Evolutionary conservation across 2,113 vertebrate species (phyloP).

Genomic region (Malaclemys terrapin): DNA sequence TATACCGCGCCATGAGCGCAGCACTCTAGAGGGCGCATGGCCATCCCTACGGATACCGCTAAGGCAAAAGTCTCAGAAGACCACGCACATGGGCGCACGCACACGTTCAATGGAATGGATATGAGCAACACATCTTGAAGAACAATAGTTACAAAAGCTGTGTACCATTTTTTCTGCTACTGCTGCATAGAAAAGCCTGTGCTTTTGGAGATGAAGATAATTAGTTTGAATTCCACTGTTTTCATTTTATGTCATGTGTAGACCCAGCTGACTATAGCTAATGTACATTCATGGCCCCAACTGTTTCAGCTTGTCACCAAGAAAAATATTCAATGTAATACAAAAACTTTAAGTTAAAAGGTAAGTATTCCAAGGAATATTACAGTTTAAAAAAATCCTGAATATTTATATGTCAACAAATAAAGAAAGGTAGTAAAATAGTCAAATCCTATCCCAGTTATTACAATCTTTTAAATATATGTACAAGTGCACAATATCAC

Average conservation of each 20-base stretch:
- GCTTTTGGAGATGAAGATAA: neutral
- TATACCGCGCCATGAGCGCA: too few species aligned
- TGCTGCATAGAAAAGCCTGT: neutral
- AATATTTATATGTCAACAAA: neutral
- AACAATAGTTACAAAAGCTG: too few species aligned
- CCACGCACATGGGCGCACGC: too few species aligned
- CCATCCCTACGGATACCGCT: too few species aligned
- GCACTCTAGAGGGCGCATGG: too few species aligned
- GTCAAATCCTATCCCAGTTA: neutral
- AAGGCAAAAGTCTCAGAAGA: too few species aligned
- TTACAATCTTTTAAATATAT: neutral
- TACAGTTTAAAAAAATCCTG: neutral
- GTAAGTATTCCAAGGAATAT: neutral
- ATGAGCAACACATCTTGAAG: too few species aligned
- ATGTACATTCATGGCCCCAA: neutral
- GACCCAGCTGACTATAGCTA: neutral
- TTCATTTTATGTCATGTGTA: neutral
- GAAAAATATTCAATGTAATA: neutral
- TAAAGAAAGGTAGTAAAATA: neutral
- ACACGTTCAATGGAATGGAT: too few species aligned
- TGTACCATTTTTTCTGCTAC: neutral
- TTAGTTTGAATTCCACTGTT: conserved; percentile 21
- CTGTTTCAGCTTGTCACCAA: neutral
- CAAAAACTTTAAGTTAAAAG: neutral
- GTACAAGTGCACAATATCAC: neutral